Conservation (phyloP, 2,888 invertebrate genomes). For the Ectropis crepuscularia region DNA sequence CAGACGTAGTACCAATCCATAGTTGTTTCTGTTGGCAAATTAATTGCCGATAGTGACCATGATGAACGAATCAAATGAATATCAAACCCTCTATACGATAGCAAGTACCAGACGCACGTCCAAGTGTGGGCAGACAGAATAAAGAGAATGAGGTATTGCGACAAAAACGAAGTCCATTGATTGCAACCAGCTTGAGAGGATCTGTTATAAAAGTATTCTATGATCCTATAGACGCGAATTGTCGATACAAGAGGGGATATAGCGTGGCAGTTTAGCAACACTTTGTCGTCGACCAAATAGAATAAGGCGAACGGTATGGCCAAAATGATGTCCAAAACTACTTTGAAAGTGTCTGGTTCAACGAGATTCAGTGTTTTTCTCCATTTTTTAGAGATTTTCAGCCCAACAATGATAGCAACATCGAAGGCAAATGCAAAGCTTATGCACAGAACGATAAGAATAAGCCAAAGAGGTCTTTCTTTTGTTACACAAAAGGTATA, state of each 20-base stretch:
- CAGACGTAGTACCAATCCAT: conserved; percentile 79
- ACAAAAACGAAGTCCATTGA: conserved; percentile 78
- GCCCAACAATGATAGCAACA: conserved; percentile 65
- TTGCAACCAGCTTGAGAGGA: conserved; percentile 78
- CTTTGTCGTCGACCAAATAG: conserved; percentile 56
- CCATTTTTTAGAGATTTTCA: conserved; percentile 75
- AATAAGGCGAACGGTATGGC: conserved; percentile 71
- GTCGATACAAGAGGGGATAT: conserved; percentile 71
- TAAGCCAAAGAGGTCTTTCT: conserved; percentile 60
- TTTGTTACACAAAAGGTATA: conserved; percentile 65
- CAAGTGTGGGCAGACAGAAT: conserved; percentile 75
- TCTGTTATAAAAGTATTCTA: conserved; percentile 72
- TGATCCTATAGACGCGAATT: conserved; percentile 71
- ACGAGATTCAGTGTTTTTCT: conserved; percentile 75
- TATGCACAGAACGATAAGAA: conserved; percentile 61
- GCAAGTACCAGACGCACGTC: conserved; percentile 78
- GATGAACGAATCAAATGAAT: conserved; percentile 65
- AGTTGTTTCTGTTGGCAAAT: conserved; percentile 68
- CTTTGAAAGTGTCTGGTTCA: conserved; percentile 67
- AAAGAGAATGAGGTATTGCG: conserved; percentile 77
- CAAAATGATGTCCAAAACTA: conserved; percentile 65
- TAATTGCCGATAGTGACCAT: conserved; percentile 69
- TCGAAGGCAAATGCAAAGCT: conserved; percentile 70
- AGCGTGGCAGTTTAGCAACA: conserved; percentile 60
- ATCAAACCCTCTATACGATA: conserved; percentile 69